Evolutionary conservation across 2,888 invertebrate genomes (phyloP).

Genomic region (Pristionchus arcanus): DNA sequence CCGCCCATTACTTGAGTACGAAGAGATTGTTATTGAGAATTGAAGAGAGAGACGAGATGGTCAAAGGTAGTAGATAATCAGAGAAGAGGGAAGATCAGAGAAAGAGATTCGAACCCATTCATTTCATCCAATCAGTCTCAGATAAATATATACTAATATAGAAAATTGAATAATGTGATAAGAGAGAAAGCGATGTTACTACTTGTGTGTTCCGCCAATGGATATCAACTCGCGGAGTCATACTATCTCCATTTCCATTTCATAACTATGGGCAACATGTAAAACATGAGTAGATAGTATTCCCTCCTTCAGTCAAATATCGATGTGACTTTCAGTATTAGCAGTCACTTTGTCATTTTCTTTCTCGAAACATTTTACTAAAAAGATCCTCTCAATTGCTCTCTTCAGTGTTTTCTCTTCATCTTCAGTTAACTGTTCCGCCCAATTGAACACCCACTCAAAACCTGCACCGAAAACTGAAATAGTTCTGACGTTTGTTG

Average conservation of each 20-base stretch:
- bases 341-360: not conserved
- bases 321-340: no score
- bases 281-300: no score
- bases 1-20: constrained; percentile 8
- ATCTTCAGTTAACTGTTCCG: not conserved
- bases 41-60: not conserved
- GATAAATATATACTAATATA: not conserved
- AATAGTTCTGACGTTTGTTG: not conserved
- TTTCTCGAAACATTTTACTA: not conserved
- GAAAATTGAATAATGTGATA: no score
- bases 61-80: not conserved
- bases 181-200: no score
- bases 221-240: not conserved
- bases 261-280: no score
- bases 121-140: not conserved
- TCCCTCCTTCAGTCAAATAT: no score
- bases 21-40: not conserved
- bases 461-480: not conserved
- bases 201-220: not conserved
- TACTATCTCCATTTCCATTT: not conserved
- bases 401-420: not conserved
- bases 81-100: not conserved
- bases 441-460: not conserved
- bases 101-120: not conserved
- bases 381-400: not conserved